Evolutionary conservation across 2,113 vertebrate genomes (phyloP), one percentile per base, ranked within the genome.

Genomic region (Melanerpes aurifrons): DNA sequence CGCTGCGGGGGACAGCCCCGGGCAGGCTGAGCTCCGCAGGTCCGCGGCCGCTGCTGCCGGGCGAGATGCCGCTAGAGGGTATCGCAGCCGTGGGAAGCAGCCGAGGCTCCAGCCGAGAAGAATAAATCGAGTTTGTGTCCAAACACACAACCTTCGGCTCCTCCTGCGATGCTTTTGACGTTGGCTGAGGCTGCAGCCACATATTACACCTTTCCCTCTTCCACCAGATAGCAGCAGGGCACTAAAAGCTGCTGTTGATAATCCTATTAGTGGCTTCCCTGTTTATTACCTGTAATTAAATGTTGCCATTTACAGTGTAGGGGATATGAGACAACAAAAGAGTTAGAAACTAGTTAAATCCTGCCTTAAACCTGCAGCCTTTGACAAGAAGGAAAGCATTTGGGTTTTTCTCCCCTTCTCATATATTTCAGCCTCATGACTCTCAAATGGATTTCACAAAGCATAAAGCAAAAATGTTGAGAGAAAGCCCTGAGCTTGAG

Each of bases 371-470:
- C 73, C 66, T 32, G 13, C 90, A 78, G 62, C 37, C 53, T 75
- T 68, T 63, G 80, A 92, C 57, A 59, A 78, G 62, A 71, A 61
- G 45, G 54, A 83, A 66, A 81, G 29, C 29, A 1, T 54, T 69
- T 20, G 54, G 2, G 6, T 17, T 40, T 77, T 66, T 43, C 72
- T 17, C n/a, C 48, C n/a, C 22, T 59, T 54, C 63, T 63, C 40
- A 6, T 10, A 15, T 5, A 43, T 78, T 56, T 66, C 91, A 72
- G 67, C 3, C 54, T 73, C n/a, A 2, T 2, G 66, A 15, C 62
- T 78, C 85, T 88, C 71, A 90, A 96, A 90, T 20, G 70, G 87
- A 94, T 95, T 95, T 94, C 78, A 95, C 82, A 94, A 83, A 94
- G 90, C 80, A 35, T 22, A 81, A 63, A 82, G 47, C 7, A 31